Conservation (phyloP, 2,113 vertebrate genomes). For the Brachyistius frenatus region DNA sequence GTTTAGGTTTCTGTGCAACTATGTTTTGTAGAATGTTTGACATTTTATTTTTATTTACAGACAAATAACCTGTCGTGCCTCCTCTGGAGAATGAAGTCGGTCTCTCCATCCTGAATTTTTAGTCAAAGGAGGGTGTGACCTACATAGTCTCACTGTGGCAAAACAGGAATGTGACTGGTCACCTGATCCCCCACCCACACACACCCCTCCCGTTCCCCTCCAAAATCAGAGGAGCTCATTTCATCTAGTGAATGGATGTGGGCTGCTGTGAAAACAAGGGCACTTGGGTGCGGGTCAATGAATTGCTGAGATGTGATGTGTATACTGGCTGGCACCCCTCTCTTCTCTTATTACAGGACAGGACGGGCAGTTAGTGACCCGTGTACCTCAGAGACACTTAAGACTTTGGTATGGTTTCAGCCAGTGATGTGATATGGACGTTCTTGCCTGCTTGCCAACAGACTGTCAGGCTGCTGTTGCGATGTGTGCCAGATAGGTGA, state of each 20-base stretch:
- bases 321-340: constrained; percentile 55
- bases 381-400: constrained; percentile 63
- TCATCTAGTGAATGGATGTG: constrained; percentile 56
- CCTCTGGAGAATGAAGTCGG: constrained; percentile 39
- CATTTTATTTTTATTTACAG: neutral
- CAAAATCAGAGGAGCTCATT: constrained; percentile 66
- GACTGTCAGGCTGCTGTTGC: constrained; percentile 26
- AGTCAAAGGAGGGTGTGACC: constrained; percentile 69
- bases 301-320: constrained; percentile 53
- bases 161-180: constrained; percentile 57
- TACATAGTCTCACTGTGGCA: constrained; percentile 59
- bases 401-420: constrained; percentile 75
- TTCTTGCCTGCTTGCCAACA: constrained; percentile 27
- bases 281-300: constrained; percentile 61
- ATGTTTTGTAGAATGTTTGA: neutral
- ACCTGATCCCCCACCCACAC: constrained; percentile 38
- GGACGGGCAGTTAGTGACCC: constrained; percentile 64
- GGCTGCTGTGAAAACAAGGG: constrained; percentile 59
- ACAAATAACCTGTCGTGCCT: constrained; percentile 16
- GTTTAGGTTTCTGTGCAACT: neutral
- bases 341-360: constrained; percentile 70
- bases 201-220: neutral
- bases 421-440: constrained; percentile 56
- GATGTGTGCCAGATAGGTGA: constrained; percentile 41
- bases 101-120: constrained; percentile 70